Base-by-base conservation (phyloP, 2,113 vertebrate genomes). In the Oceanites oceanicus region DNA sequence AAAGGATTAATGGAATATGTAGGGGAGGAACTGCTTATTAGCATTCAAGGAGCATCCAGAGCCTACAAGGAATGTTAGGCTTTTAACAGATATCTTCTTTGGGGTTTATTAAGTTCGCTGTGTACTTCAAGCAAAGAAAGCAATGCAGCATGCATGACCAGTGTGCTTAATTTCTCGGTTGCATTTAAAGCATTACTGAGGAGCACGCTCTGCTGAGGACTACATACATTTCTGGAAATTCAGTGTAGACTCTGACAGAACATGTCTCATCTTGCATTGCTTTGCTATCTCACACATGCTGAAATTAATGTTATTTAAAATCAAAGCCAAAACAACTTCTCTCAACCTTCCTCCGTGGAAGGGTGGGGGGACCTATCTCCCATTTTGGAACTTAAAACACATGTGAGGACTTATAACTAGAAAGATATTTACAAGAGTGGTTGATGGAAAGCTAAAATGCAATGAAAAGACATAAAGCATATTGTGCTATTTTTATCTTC, bases 321-420 rank as follows among this genome's bases (percentile, higher is more conserved):
- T 52, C 18, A 61, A 86, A 86, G 52, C 25, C 47, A 59, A 80
- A 84, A 11, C 34, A 92, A 42, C 47, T 49, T 71, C 47, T 81
- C 50, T 65, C 59, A 78, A 0, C 11, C 17, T 70, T 50, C 19
- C 26, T 71, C 50, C 1, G 0, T 15, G n/a, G 15, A 84, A 71
- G 22, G 16, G 6, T 22, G 6, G 2, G 9, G 29, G 8, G 1
- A 50, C 17, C 0, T 0, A 27, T 13, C 34, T n/a, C 25, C 40
- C 79, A 11, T 61, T 85, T 44, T 29, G 27, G 26, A 83, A 66
- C 5, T 59, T 38, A 72, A 70, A 84, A 52, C 8, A 7, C 45
- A 3, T 13, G 4, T 56, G 5, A 63, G 19, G 49, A 62, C 34
- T 80, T 80, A 13, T 3, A 91, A n/a, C 34, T 53, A n/a, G 17